Evolutionary conservation across 2,888 invertebrate genomes (phyloP).

Genomic region (Drosophila paranaensis): DNA sequence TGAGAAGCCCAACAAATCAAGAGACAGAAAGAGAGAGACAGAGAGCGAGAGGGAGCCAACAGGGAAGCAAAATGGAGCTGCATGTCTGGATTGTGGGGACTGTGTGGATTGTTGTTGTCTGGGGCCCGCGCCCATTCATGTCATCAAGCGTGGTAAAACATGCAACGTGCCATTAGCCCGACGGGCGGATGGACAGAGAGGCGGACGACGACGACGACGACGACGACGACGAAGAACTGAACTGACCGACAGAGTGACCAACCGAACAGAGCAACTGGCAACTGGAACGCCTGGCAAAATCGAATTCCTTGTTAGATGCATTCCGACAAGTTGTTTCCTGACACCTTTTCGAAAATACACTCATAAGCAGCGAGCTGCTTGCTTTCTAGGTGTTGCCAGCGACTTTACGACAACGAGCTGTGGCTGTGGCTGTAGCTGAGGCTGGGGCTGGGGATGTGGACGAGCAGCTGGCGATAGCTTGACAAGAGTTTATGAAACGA

Average conservation of each 20-base stretch:
- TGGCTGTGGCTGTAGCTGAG: slow-evolving; percentile 19
- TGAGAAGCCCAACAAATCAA: slow-evolving; percentile 8
- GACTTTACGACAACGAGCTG: slow-evolving; percentile 69
- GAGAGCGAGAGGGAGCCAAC: slow-evolving; percentile 31
- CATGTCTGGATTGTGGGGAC: slow-evolving; percentile 32
- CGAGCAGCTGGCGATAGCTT: slow-evolving; percentile 70
- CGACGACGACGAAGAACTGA: not conserved
- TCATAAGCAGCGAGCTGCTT: slow-evolving; percentile 66
- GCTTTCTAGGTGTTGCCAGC: slow-evolving; percentile 76
- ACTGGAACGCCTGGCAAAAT: slow-evolving; percentile 83
- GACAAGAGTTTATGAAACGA: slow-evolving; percentile 80
- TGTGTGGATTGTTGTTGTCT: slow-evolving; percentile 61
- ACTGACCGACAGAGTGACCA: slow-evolving; percentile 55
- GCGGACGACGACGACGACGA: slow-evolving; percentile 6
- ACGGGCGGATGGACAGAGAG: slow-evolving; percentile 41
- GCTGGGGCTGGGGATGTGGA: slow-evolving; percentile 22
- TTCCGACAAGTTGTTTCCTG: slow-evolving; percentile 85
- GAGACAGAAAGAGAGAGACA: not conserved
- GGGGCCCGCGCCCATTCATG: slow-evolving; percentile 84
- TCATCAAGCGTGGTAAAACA: slow-evolving; percentile 84
- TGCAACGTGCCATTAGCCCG: slow-evolving; percentile 84
- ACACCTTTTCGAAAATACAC: slow-evolving; percentile 84
- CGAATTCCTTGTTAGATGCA: slow-evolving; percentile 86
- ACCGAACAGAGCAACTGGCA: slow-evolving; percentile 17
- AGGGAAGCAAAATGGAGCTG: slow-evolving; percentile 65